These are phyloP conservation scores for Unio delphinus DNA, from an alignment of 2,888 invertebrate genomes.

Conservation along the genomic window DNA sequence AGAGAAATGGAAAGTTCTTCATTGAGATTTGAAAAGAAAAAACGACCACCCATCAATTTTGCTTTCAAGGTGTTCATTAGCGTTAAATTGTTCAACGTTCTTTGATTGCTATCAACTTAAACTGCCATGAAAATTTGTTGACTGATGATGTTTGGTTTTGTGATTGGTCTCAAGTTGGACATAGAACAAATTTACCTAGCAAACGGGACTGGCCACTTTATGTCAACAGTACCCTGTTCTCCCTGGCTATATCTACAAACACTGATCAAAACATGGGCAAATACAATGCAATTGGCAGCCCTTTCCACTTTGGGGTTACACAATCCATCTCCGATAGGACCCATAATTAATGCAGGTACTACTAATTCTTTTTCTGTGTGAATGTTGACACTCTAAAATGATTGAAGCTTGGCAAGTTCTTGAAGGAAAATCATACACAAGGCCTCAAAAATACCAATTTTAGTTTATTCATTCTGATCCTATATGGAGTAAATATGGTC, in stretches of 20 bases:
- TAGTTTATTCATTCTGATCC: too few species aligned
- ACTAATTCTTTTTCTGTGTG: too few species aligned
- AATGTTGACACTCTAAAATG: too few species aligned
- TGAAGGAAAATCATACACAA: too few species aligned
- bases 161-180: conserved; percentile 49
- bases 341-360: conserved; percentile 30
- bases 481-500: too few species aligned
- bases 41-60: too few species aligned
- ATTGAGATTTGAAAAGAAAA: too few species aligned
- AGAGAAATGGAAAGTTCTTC: too few species aligned
- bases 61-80: too few species aligned
- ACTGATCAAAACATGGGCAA: conserved; percentile 25
- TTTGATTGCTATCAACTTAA: conserved; percentile 8
- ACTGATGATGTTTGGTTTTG: conserved; percentile 42
- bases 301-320: conserved; percentile 22
- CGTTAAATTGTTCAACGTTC: too few species aligned
- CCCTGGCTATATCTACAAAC: conserved; percentile 29
- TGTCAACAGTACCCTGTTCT: conserved; percentile 28
- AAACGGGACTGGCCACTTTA: conserved; percentile 28
- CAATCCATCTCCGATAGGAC: conserved; percentile 5
- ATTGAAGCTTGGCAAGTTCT: too few species aligned
- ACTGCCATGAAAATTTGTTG: conserved; percentile 39
- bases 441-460: too few species aligned
- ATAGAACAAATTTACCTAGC: conserved; percentile 36
- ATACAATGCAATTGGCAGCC: conserved; percentile 20